A percentile compares a stretch with the other conserved stretches of the same genome.
Conservation (phyloP, 2,797 vertebrate species). For the Knipowitschia caucasica region DNA sequence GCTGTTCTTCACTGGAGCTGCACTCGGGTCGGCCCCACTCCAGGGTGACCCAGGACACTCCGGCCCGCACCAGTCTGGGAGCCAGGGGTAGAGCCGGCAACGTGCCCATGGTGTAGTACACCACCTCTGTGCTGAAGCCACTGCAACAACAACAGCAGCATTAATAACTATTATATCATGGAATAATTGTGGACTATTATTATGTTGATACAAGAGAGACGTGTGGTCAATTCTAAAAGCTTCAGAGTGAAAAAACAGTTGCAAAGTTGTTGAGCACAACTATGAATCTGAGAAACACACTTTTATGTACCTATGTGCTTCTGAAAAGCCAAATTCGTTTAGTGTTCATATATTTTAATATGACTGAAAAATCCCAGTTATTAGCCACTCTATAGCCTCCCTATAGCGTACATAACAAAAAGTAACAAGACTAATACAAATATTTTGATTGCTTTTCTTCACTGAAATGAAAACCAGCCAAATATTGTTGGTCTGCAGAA, state of each 20-base stretch:
- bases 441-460: neutral
- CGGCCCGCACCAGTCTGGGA: constrained; percentile 87
- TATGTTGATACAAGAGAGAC: neutral
- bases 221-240: constrained; percentile 4
- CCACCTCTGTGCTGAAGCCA: constrained; percentile 91
- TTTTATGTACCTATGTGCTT: too few relatives aligned
- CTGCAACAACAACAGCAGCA: constrained; percentile 58
- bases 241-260: neutral
- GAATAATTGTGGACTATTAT: neutral
- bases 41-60: constrained; percentile 90
- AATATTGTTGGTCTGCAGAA: neutral
- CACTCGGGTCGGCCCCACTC: constrained; percentile 93
- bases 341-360: too few relatives aligned
- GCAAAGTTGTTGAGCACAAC: too few relatives aligned
- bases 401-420: too few relatives aligned
- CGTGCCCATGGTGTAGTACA: constrained; percentile 92
- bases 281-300: too few relatives aligned
- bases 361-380: too few relatives aligned
- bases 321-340: too few relatives aligned
- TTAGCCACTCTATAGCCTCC: too few relatives aligned
- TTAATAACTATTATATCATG: constrained; percentile 1
- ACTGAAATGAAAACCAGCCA: constrained; percentile 6
- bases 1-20: constrained; percentile 84
- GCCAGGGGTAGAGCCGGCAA: constrained; percentile 89
- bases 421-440: too few relatives aligned